These are phyloP conservation scores for Phyto melanocephala DNA, from an alignment of 2,888 invertebrate species.

Conservation along the genomic window DNA sequence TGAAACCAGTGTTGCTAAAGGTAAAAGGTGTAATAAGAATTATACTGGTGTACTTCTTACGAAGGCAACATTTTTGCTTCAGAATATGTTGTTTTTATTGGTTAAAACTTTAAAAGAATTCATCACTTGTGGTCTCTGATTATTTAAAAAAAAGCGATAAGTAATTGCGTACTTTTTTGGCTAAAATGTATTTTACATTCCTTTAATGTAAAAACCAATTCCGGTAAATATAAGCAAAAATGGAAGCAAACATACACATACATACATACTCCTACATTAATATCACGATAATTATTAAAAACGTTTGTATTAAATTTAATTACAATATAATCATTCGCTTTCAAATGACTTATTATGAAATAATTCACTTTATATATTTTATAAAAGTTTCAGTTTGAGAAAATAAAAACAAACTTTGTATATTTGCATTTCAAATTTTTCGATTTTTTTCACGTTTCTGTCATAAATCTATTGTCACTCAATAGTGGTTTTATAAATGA, in stretches of 20 bases:
- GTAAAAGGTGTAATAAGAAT: too few species aligned
- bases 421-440: neutral
- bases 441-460: constrained; percentile 47
- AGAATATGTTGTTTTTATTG: too few species aligned
- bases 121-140: too few species aligned
- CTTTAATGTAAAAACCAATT: constrained; percentile 31
- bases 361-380: constrained; percentile 37
- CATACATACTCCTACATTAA: too few species aligned
- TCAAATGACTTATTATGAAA: constrained; percentile 36
- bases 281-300: neutral
- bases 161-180: neutral
- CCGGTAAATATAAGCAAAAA: constrained; percentile 1
- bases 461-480: constrained; percentile 34
- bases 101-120: too few species aligned
- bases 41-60: too few species aligned
- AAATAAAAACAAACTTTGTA: neutral
- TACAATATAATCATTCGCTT: too few species aligned
- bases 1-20: too few species aligned
- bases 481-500: neutral
- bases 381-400: neutral
- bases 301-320: neutral
- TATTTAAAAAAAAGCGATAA: constrained; percentile 19
- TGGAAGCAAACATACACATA: neutral
- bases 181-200: constrained; percentile 10
- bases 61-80: too few species aligned